Evolutionary conservation across 2,888 invertebrate genomes (phyloP), one percentile per base, ranked within the genome.

Genomic region (Chorisops tibialis): DNA sequence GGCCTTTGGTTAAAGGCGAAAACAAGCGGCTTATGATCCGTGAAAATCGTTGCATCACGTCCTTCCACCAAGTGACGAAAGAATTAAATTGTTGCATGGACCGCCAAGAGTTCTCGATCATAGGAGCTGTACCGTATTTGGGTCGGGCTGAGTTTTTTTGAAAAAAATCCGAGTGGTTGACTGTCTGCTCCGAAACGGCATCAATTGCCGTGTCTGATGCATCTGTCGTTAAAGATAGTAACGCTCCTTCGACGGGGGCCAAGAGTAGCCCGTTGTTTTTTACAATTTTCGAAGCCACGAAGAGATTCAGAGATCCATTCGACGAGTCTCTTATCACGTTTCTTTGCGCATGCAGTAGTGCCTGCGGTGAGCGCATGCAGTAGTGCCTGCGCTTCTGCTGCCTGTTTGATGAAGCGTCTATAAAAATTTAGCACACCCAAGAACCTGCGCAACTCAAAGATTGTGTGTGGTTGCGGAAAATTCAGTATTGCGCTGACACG

Each of bases 91-190:
- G 73, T 70, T 35, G 67, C 65, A 50, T 75, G 77, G 0, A 75
- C 72, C 0, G 74, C 75, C 3, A 75, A 65, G 0, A 78, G 68
- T 66, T 76, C 74, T 5, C 74, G 41, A 63, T 79, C 75, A 63
- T 75, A 76, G 1, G 63, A 22, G 38, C 52, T 49, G 47, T 76
- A 78, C 4, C 72, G 72, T 12, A 43, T 56, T 61, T 78, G 70
- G 0, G 72, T 61, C 0, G 69, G 60, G 16, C 62, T 69, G 1
- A 77, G 61, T 39, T 73, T 73, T 54, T 66, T 67, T 2, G 74
- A 75, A 60, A 72, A 76, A 60, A 75, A 77, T 0, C 70, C 72
- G 5, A 76, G 60, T 0, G 75, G 75, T 66, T 39, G 16, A 39
- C 11, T 39, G 4, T 39, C 12, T 39, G 39, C 16, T 39, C 5